Base-by-base conservation (phyloP, 1,140 invertebrate species). In the Pentalonia nigronervosa region DNA sequence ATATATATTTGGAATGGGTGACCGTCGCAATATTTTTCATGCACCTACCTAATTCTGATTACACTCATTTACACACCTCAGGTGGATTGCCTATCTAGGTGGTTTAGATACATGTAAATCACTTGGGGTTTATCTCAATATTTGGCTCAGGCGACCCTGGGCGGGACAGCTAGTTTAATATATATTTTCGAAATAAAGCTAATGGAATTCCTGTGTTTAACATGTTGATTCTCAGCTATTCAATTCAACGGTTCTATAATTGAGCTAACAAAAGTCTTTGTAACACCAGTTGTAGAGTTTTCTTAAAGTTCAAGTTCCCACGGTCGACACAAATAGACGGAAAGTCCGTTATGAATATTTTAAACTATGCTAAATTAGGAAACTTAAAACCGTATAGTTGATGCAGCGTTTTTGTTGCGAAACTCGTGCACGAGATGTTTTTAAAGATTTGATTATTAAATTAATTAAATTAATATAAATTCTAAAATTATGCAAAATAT, bases 401-500 rank as follows among this genome's bases (percentile, higher is more conserved):
- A 50, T 34, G 21, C n/a, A 36, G 48, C 34, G 87, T 89, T 53
- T 34, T 53, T 36, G 48, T 89, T 53, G 14, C 7, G 1, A 36
- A 89, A 89, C 84, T 86, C 36, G 11, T n/a, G 84, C 23, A 86
- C n/a, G n/a, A 53, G 48, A 36, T 89, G 34, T 89, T 47, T 89
- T 87, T 45, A 30, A 87, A 8, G 30, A 50, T 34, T 50, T 34
- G n/a, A n/a, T n/a, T n/a, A n/a, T n/a, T n/a, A n/a, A 88, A 50
- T 50, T 88, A 88, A 88, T 88, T 34, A 4, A 50, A 48, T 88
- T 50, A 34, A 48, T 50, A 47, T 47, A 9, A 50, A 23, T 21
- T 50, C 48, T 30, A 25, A 53, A 34, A 89, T 36, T 34, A 23
- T 23, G 48, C 53, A 89, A 36, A 23, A 50, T 88, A 50, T 88